Conservation (phyloP, 2,113 vertebrate species). For the Astatotilapia flaviijosephi region DNA sequence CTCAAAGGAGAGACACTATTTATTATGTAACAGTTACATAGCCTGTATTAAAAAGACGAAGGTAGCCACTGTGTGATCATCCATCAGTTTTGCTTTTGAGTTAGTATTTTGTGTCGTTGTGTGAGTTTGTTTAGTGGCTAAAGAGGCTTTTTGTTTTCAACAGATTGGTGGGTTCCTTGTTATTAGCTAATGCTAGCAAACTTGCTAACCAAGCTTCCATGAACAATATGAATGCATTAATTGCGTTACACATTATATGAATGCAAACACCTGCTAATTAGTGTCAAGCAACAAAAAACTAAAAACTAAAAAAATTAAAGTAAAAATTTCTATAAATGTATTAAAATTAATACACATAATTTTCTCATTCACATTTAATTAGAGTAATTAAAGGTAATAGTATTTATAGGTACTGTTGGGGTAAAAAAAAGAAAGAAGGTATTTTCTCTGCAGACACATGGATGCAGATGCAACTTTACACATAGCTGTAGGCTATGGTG, state of each 20-base stretch:
- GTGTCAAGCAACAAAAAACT: not conserved
- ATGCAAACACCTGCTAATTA: not conserved
- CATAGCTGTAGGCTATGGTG: not conserved
- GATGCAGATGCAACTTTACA: not conserved
- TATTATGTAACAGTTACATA: not conserved
- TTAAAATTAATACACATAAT: not conserved
- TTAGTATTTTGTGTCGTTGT: not conserved
- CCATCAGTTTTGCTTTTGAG: not conserved
- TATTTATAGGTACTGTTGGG: not conserved
- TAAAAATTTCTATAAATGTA: not conserved
- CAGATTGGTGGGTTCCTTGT: not conserved
- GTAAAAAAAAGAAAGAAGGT: not conserved
- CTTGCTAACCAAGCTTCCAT: not conserved
- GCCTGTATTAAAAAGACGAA: not conserved
- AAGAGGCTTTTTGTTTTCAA: not conserved
- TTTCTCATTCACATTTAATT: not conserved
- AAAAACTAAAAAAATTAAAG: rapidly evolving
- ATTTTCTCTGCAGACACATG: not conserved
- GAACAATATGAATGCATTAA: not conserved
- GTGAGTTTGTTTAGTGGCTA: not conserved
- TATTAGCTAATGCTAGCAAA: not conserved
- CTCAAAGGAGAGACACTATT: not conserved
- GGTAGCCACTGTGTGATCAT: not conserved
- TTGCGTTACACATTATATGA: not conserved
- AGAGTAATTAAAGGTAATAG: not conserved